phyloP scores from a whole-genome alignment of 2,888 invertebrate species.

The Seira sanloemensis region DNA sequence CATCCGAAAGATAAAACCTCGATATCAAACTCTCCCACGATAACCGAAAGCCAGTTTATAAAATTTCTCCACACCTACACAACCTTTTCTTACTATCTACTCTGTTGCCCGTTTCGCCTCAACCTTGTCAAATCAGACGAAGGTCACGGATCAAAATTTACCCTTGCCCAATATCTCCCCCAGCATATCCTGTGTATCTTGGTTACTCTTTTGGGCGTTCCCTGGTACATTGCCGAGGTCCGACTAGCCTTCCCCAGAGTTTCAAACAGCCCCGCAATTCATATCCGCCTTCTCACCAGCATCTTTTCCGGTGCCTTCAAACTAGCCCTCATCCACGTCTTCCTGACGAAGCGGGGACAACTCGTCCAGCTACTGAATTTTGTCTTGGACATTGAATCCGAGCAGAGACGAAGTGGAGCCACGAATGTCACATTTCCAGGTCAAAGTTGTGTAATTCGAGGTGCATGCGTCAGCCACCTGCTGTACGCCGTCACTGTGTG shows the following conservation, averaged over 20 bases:
- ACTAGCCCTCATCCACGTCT: neutral
- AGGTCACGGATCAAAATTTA: too few species aligned
- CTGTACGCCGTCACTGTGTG: neutral
- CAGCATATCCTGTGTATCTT: neutral
- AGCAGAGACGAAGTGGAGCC: neutral
- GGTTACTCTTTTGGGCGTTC: neutral
- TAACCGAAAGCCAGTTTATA: neutral
- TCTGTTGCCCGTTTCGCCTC: neutral
- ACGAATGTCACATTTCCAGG: neutral
- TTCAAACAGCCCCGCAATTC: neutral
- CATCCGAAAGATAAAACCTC: too few species aligned
- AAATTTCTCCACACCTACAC: neutral
- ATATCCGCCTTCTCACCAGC: neutral
- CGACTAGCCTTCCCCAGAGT: neutral
- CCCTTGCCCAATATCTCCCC: too few species aligned
- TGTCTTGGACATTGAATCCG: neutral
- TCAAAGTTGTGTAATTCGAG: neutral
- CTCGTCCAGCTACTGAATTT: neutral
- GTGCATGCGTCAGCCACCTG: neutral
- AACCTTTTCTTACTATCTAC: neutral
- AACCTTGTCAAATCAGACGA: neutral
- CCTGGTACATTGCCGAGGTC: neutral
- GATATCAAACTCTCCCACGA: too few species aligned
- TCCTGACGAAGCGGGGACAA: neutral
- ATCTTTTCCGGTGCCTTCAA: neutral